Percentiles rank a stretch among this genome's conserved stretches.
Evolutionary conservation across 2,888 invertebrate genomes (phyloP).

Genomic region (Sminthurides aquaticus): DNA sequence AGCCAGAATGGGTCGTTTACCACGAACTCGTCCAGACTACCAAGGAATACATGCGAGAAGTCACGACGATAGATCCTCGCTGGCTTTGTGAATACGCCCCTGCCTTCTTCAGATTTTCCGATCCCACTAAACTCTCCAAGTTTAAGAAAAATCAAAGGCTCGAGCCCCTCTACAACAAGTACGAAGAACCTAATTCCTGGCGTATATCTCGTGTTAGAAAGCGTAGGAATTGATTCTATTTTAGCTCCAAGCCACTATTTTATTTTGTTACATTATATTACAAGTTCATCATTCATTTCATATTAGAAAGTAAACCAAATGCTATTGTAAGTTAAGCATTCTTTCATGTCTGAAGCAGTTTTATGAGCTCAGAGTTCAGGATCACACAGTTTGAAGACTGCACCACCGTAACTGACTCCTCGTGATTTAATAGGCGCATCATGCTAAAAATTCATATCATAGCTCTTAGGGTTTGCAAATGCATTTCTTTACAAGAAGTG

Average conservation of each 20-base stretch:
- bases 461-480: too few species aligned
- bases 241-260: conserved; percentile 47
- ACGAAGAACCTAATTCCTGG: conserved; percentile 99
- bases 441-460: too few species aligned
- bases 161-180: conserved; percentile 96
- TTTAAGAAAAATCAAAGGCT: conserved; percentile 98
- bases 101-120: conserved; percentile 97
- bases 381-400: too few species aligned
- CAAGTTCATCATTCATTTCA: too few species aligned
- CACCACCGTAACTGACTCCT: too few species aligned
- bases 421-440: too few species aligned
- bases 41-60: conserved; percentile 98
- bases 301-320: too few species aligned
- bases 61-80: conserved; percentile 91
- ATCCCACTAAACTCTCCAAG: conserved; percentile 95
- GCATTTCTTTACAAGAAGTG: too few species aligned
- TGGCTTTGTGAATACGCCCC: conserved; percentile 99
- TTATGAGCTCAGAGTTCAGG: too few species aligned
- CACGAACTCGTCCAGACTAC: conserved; percentile 98
- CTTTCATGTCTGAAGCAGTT: too few species aligned
- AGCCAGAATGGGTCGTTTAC: conserved; percentile 99
- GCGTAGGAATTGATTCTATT: conserved; percentile 82
- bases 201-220: conserved; percentile 87
- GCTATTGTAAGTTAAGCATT: too few species aligned
- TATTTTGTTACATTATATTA: too few species aligned